phyloP scores from a whole-genome alignment of 2,797 vertebrate species.

The Enteromius argenteus region DNA sequence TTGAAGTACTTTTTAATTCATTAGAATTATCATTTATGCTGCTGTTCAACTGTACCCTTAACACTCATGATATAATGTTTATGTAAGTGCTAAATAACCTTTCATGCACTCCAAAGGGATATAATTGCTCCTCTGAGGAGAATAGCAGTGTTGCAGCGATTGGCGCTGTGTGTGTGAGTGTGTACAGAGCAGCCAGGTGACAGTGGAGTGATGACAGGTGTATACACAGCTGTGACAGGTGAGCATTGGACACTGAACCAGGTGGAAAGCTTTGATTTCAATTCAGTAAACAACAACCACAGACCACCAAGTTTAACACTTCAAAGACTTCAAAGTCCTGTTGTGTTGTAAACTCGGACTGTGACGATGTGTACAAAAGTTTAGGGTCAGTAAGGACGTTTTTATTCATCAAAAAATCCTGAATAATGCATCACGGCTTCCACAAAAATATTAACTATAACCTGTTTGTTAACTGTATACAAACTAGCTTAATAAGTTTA shows the following conservation, averaged over 20 bases:
- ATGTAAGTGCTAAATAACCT: constrained; percentile 1
- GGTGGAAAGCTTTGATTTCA: constrained; percentile 46
- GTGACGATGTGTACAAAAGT: not conserved
- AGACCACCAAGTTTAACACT: constrained; percentile 41
- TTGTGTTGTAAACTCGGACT: constrained; percentile 35
- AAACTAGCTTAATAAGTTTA: not conserved
- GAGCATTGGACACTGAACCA: constrained; percentile 57
- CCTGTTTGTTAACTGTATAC: not conserved
- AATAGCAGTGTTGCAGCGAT: constrained; percentile 9
- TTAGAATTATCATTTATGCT: constrained; percentile 30
- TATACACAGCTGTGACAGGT: constrained; percentile 67
- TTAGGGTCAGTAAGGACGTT: not conserved
- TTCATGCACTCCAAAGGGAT: constrained; percentile 20
- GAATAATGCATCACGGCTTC: not conserved
- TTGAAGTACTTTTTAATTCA: constrained; percentile 19
- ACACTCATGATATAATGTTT: not conserved
- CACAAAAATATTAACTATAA: not conserved
- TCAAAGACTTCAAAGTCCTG: constrained; percentile 52
- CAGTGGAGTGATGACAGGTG: constrained; percentile 65
- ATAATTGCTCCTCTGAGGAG: constrained; percentile 33
- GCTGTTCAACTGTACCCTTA: not conserved
- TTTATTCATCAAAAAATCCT: not conserved
- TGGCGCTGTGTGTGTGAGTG: constrained; percentile 19
- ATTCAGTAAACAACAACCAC: constrained; percentile 28
- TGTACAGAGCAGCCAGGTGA: constrained; percentile 55